A percentile compares a stretch with the other conserved stretches of the same genome.
phyloP scores from a whole-genome alignment of 2,888 invertebrate genomes.

The Macroteleia sp. region DNA sequence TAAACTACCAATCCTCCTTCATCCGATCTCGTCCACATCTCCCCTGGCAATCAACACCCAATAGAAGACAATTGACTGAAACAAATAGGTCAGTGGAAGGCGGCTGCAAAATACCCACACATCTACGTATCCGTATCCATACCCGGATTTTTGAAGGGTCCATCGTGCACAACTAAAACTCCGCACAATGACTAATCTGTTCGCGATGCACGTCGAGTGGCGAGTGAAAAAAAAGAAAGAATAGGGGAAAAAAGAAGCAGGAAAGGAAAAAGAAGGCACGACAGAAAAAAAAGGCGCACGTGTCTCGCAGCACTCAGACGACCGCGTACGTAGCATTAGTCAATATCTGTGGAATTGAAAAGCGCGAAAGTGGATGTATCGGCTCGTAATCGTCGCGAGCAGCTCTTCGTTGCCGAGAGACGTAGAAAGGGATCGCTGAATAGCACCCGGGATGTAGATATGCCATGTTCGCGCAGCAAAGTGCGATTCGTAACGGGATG shows the following conservation, averaged over 20 bases:
- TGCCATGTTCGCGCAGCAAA: constrained; percentile 80
- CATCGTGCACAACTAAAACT: constrained; percentile 7
- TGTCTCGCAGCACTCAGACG: constrained; percentile 44
- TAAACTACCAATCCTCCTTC: too few relatives aligned
- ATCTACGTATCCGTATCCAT: not conserved
- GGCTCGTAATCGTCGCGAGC: constrained; percentile 76
- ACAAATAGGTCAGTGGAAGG: constrained; percentile 47
- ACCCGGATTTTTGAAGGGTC: constrained; percentile 1
- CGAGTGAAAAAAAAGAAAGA: too few relatives aligned
- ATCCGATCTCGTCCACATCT: constrained; percentile 5
- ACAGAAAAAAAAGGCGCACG: constrained; percentile 24
- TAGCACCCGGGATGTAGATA: constrained; percentile 81
- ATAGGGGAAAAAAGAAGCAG: not conserved
- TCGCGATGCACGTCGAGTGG: too few relatives aligned
- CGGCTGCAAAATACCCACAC: constrained; percentile 9
- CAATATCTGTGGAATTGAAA: constrained; percentile 74
- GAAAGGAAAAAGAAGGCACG: too few relatives aligned
- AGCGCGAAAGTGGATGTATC: constrained; percentile 79
- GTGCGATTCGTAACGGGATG: constrained; percentile 81
- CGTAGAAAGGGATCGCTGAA: constrained; percentile 69
- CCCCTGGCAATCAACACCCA: constrained; percentile 20
- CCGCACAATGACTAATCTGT: constrained; percentile 47
- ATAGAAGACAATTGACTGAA: constrained; percentile 18
- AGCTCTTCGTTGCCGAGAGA: constrained; percentile 48
- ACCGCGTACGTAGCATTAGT: constrained; percentile 50